Conservation (phyloP, 2,888 invertebrate species). For the Nematopogon swammerdamellus region DNA sequence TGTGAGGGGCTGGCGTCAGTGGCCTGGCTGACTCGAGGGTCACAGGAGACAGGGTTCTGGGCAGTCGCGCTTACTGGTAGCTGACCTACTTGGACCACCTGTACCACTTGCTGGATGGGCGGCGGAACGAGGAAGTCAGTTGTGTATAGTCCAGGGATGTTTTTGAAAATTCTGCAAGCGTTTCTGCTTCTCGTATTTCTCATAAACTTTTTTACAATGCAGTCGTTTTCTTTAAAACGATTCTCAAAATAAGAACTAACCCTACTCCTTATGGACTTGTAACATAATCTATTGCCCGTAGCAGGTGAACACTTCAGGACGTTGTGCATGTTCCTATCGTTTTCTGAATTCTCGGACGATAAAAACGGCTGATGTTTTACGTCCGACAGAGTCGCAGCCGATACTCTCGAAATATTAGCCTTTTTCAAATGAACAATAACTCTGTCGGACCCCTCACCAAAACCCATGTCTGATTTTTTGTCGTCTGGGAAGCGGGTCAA, state of each 20-base stretch:
- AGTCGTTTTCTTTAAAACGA: not conserved
- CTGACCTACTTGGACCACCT: constrained; percentile 59
- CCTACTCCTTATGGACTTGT: constrained; percentile 29
- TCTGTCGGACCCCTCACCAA: constrained; percentile 58
- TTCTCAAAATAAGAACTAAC: constrained; percentile 33
- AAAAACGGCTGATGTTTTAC: constrained; percentile 54
- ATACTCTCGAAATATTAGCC: constrained; percentile 34
- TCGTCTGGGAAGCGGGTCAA: constrained; percentile 18
- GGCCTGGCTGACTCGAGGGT: constrained; percentile 45
- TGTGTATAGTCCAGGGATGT: constrained; percentile 56
- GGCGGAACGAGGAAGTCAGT: constrained; percentile 58
- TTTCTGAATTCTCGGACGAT: constrained; percentile 26
- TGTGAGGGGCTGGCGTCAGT: constrained; percentile 43
- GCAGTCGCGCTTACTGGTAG: constrained; percentile 42
- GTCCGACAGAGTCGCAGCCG: constrained; percentile 60
- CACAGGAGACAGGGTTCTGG: constrained; percentile 45
- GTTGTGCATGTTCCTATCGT: constrained; percentile 12
- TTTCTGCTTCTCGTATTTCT: not conserved
- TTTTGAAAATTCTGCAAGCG: constrained; percentile 26
- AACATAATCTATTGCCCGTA: constrained; percentile 8
- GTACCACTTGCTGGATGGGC: constrained; percentile 36
- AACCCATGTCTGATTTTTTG: constrained; percentile 52
- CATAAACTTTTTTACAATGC: constrained; percentile 3
- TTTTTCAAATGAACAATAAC: constrained; percentile 46
- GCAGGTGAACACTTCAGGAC: too few relatives aligned